Evolutionary conservation across 2,888 invertebrate genomes (phyloP).

Genomic region (Lepidochrysops patricia): DNA sequence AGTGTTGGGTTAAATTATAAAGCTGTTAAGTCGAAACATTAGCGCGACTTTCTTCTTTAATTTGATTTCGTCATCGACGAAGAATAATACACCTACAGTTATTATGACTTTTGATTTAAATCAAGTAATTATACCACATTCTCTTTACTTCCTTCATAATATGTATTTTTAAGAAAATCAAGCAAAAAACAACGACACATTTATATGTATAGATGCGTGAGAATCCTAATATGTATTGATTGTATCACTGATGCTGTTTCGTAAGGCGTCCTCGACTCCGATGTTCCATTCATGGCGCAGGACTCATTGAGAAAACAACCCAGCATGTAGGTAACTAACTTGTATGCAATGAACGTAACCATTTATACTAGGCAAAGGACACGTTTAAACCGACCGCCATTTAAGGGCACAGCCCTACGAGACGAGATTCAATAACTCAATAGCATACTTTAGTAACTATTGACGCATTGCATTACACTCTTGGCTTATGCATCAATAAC

Average conservation of each 20-base stretch:
- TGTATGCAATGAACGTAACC: conserved; percentile 45
- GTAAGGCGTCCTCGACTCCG: conserved; percentile 50
- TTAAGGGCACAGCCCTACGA: conserved; percentile 30
- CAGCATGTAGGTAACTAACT: conserved; percentile 35
- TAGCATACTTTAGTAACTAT: background rate
- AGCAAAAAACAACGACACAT: background rate
- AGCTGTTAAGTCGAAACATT: background rate
- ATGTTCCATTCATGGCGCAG: conserved; percentile 38
- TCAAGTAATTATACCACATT: too few species aligned
- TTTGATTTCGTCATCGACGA: background rate
- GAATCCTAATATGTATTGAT: conserved; percentile 21
- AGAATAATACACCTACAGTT: background rate
- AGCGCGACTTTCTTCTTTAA: background rate
- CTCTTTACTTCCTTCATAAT: background rate
- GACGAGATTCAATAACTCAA: conserved; percentile 25
- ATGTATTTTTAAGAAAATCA: background rate
- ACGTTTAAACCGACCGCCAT: conserved; percentile 32
- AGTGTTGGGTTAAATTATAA: background rate
- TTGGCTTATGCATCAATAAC: too few species aligned
- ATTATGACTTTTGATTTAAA: background rate
- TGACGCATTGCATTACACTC: background rate
- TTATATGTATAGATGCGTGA: background rate
- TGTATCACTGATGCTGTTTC: conserved; percentile 44
- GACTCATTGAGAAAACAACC: conserved; percentile 42
- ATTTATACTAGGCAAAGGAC: conserved; percentile 26